Percentiles rank a stretch among this genome's conserved stretches.
phyloP scores from a whole-genome alignment of 2,797 vertebrate genomes.

The Cephalopachus bancanus region DNA sequence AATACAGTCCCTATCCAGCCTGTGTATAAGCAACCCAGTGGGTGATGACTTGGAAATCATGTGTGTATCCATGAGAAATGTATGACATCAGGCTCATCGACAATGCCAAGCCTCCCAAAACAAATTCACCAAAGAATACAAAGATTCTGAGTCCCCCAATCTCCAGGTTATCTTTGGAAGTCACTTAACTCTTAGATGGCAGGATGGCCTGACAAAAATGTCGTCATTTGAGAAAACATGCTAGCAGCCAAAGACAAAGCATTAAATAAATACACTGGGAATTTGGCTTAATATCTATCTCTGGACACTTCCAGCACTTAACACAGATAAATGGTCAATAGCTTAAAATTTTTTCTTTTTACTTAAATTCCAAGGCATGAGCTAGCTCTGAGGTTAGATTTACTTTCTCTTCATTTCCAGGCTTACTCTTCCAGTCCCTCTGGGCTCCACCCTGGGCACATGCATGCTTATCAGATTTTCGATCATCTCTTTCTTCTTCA shows the following conservation, averaged over 20 bases:
- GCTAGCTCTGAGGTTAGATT: conserved; percentile 62
- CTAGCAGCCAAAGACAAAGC: conserved; percentile 8
- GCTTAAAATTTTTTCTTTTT: conserved; percentile 58
- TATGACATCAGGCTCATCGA: not conserved
- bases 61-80: conserved; percentile 74
- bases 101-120: not conserved
- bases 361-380: conserved; percentile 54
- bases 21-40: conserved; percentile 38
- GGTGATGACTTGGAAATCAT: conserved; percentile 79
- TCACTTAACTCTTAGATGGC: conserved; percentile 21
- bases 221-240: not conserved
- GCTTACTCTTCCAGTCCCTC: conserved; percentile 84
- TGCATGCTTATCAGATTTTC: conserved; percentile 89
- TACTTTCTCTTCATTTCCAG: conserved; percentile 88
- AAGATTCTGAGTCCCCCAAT: not conserved
- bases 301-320: conserved; percentile 50
- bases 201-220: not conserved
- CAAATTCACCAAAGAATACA: conserved; percentile 13
- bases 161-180: not conserved
- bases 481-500: conserved; percentile 88
- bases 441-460: conserved; percentile 85
- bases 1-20: not conserved
- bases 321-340: conserved; percentile 65
- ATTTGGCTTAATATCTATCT: conserved; percentile 34
- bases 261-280: not conserved